Conservation (phyloP, 2,797 vertebrate genomes). For the Centroberyx gerrardi region DNA sequence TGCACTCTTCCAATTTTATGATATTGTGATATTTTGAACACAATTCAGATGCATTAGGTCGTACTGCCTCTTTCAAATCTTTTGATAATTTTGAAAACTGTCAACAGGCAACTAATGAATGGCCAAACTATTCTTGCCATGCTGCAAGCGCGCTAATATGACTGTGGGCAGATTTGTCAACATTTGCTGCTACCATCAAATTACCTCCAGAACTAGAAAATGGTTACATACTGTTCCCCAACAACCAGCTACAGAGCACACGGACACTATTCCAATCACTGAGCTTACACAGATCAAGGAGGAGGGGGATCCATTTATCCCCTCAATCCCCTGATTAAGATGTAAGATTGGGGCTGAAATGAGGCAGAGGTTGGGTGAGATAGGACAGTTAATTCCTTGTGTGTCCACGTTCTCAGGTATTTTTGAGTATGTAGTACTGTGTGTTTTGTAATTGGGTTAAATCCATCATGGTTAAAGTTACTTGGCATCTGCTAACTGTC, state of each 20-base stretch:
- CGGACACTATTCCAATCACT: background rate
- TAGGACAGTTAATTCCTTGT: constrained; percentile 12
- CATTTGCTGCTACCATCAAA: background rate
- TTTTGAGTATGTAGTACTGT: background rate
- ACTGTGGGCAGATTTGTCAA: background rate
- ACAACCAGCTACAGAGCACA: background rate
- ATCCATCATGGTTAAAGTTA: constrained; percentile 34
- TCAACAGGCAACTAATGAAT: background rate
- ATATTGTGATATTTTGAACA: background rate
- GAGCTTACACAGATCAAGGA: constrained; percentile 2
- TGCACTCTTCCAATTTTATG: background rate
- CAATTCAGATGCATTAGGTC: background rate
- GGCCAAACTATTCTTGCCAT: background rate
- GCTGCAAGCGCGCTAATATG: background rate
- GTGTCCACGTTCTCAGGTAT: background rate
- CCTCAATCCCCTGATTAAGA: constrained; percentile 10
- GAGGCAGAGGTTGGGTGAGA: background rate
- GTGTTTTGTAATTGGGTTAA: constrained; percentile 26
- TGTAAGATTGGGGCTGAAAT: constrained; percentile 8
- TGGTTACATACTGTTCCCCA: background rate
- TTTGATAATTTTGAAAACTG: background rate
- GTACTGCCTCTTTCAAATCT: background rate
- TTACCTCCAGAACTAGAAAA: background rate
- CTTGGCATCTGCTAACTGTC: constrained; percentile 18
- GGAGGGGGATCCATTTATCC: background rate